These are phyloP conservation scores for Meloidogyne chitwoodi DNA, from an alignment of 1,140 invertebrate genomes.

Conservation along the genomic window DNA sequence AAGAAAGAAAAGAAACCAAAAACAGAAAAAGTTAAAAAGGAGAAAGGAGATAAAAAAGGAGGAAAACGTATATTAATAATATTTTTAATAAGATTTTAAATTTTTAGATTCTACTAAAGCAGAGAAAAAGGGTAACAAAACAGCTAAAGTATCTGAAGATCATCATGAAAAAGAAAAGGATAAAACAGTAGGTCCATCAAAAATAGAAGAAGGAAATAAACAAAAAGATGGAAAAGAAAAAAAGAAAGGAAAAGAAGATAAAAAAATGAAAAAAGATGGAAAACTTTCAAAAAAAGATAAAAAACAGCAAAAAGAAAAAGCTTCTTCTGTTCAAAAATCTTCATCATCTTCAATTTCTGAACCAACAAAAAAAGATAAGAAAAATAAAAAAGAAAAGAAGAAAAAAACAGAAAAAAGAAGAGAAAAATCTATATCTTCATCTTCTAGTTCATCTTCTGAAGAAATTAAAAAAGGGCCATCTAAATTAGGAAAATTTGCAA, in stretches of 20 bases:
- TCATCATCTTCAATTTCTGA: neutral
- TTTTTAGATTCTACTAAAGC: neutral
- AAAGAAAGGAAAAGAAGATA: neutral
- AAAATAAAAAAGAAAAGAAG: neutral
- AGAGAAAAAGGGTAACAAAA: neutral
- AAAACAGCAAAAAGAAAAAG: neutral
- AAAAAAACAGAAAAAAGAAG: neutral
- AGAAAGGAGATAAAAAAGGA: conserved; percentile 2
- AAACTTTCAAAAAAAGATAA: neutral
- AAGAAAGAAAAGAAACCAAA: neutral
- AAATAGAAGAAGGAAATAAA: neutral
- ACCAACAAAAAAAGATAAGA: neutral
- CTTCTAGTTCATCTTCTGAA: neutral
- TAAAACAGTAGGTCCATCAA: neutral
- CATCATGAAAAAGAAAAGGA: neutral
- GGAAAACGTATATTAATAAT: neutral
- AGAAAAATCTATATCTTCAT: neutral
- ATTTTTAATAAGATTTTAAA: neutral
- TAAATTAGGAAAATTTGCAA: neutral
- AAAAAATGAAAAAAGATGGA: neutral
- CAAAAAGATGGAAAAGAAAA: neutral
- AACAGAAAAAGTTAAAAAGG: neutral
- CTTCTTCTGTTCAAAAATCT: neutral
- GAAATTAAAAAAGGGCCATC: neutral
- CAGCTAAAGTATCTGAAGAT: neutral